Evolutionary conservation across 2,113 vertebrate genomes (phyloP), one percentile per base, ranked within the genome.

Genomic region (Nannobrachium achirus): DNA sequence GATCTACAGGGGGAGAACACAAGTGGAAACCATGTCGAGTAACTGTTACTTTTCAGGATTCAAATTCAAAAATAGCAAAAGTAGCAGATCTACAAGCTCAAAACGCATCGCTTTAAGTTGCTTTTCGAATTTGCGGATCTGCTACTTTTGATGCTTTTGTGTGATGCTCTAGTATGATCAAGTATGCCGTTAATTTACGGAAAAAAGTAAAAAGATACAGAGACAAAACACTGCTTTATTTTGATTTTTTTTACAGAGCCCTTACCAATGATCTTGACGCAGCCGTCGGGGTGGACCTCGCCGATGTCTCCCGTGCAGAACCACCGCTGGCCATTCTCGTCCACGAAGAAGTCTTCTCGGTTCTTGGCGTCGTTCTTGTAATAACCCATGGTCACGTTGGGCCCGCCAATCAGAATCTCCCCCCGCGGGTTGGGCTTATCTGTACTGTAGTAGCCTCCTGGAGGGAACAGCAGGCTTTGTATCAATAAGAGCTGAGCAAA

Each of bases 241-340:
- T n/a, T n/a, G n/a, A n/a, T 51, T 33, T 10, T 58, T 15, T 14
- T 46, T 9, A 15, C 13, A 11, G 45, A 45, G 45, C 41, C 78
- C 93, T 93, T 82, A 99, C 98, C 98, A 7, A 99, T 98, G 69
- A 99, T 98, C 91, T 98, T 98, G 57, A 99, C 93, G 87, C 96
- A 99, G 8, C 98, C 98, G 15, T 99, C 98, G 0, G 93, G 64
- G 57, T 98, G 92, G 77, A 99, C 93, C 80, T 99, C 96, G 1
- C 98, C 98, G 6, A 99, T 97, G 72, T 99, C 98, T 45, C 98
- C 97, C 0, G 98, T 98, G 46, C 94, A 98, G 51, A 99, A 97
- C 98, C 98, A 98, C 14, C 95, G 91, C 86, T 98, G 95, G 33
- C 95, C 95, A 0, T 93, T 94, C 41, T 86, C 79, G 73, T 98